Conservation (phyloP, 2,888 invertebrate genomes). For the Nomada ruficornis region DNA sequence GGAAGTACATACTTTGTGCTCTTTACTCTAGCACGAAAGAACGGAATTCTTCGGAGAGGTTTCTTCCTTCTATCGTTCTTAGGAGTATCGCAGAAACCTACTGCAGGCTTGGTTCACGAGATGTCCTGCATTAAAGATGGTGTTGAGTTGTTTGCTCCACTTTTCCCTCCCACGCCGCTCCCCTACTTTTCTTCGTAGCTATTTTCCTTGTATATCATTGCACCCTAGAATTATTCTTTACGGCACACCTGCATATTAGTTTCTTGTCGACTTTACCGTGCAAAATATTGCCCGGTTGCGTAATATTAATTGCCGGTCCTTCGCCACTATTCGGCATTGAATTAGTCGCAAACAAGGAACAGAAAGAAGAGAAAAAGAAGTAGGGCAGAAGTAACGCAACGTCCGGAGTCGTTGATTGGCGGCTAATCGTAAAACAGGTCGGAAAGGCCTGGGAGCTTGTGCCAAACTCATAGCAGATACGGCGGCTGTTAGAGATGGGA, state of each 20-base stretch:
- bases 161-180: slow-evolving; percentile 32
- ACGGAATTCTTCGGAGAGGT: slow-evolving; percentile 49
- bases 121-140: slow-evolving; percentile 62
- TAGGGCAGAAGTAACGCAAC: slow-evolving; percentile 8
- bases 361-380: no score
- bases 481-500: slow-evolving; percentile 50
- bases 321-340: no score
- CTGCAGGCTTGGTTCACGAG: slow-evolving; percentile 42
- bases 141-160: slow-evolving; percentile 60
- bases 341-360: no score
- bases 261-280: neutral
- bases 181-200: slow-evolving; percentile 9
- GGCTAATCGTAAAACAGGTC: slow-evolving; percentile 62
- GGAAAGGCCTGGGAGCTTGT: slow-evolving; percentile 52
- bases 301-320: no score
- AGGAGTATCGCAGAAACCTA: slow-evolving; percentile 49
- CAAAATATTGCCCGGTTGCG: neutral
- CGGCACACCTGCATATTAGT: neutral
- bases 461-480: slow-evolving; percentile 55
- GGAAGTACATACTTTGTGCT: slow-evolving; percentile 41
- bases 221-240: slow-evolving; percentile 32
- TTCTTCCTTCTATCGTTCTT: slow-evolving; percentile 37
- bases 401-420: slow-evolving; percentile 65
- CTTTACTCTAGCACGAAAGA: slow-evolving; percentile 43
- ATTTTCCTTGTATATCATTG: slow-evolving; percentile 25